phyloP scores from a whole-genome alignment of 2,113 vertebrate genomes.

The Odocoileus hemionus region DNA sequence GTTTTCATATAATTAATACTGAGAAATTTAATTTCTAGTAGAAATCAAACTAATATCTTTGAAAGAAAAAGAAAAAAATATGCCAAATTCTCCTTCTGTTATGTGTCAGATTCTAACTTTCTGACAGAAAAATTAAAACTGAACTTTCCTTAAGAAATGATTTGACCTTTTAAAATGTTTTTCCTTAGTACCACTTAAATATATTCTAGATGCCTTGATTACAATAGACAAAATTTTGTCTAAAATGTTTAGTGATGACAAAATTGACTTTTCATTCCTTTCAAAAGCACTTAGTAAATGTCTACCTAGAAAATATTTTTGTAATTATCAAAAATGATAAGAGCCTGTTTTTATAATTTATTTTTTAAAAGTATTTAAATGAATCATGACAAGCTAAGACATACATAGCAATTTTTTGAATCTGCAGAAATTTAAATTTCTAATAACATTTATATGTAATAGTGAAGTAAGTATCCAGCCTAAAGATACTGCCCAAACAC shows the following conservation, averaged over 20 bases:
- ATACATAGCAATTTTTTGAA: not conserved
- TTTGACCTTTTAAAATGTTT: not conserved
- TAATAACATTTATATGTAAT: constrained; percentile 21
- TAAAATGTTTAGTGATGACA: constrained; percentile 21
- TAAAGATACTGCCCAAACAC: constrained; percentile 29
- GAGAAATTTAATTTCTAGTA: constrained; percentile 12
- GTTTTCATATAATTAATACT: not conserved
- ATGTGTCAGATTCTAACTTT: not conserved
- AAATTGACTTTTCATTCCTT: constrained; percentile 1
- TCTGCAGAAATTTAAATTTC: not conserved
- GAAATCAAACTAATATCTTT: constrained; percentile 6
- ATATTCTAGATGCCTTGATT: constrained; percentile 10
- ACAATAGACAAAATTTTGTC: not conserved
- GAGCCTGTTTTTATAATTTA: not conserved
- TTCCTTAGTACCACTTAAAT: constrained; percentile 11
- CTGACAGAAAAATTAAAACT: constrained; percentile 5
- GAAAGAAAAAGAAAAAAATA: constrained; percentile 17
- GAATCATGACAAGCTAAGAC: not conserved
- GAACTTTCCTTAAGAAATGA: not conserved
- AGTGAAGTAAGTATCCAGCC: not conserved
- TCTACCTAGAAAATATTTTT: constrained; percentile 52
- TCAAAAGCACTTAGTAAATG: not conserved
- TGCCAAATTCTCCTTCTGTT: not conserved
- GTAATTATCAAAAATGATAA: constrained; percentile 11
- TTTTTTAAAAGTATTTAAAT: constrained; percentile 11